phyloP scores from a whole-genome alignment of 2,888 invertebrate genomes.

The Ecliptopera silaceata region DNA sequence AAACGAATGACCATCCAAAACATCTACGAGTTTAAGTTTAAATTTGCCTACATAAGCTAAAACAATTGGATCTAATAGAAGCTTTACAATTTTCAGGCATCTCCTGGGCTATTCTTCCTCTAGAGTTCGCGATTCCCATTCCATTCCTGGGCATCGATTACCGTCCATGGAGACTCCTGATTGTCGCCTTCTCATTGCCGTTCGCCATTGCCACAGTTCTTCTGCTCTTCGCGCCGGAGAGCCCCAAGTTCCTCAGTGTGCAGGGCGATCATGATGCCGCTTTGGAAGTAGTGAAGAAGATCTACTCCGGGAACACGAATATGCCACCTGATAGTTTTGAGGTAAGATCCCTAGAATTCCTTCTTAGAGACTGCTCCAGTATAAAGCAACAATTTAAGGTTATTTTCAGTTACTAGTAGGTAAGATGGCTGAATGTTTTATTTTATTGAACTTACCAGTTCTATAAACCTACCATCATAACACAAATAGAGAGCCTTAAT shows the following conservation, averaged over 20 bases:
- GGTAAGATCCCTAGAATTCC: slow-evolving; percentile 45
- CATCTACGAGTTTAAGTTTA: too few species aligned
- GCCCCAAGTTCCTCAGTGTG: slow-evolving; percentile 89
- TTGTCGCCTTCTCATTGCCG: slow-evolving; percentile 86
- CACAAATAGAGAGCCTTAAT: too few species aligned
- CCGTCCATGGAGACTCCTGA: slow-evolving; percentile 89
- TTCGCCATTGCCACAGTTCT: slow-evolving; percentile 84
- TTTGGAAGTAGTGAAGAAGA: slow-evolving; percentile 69
- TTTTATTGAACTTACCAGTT: too few species aligned
- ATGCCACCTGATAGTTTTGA: slow-evolving; percentile 58
- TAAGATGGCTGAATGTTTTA: too few species aligned
- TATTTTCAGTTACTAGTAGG: too few species aligned
- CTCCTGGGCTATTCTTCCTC: slow-evolving; percentile 87
- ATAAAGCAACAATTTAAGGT: too few species aligned
- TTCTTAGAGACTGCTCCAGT: neutral
- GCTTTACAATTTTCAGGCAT: slow-evolving; percentile 74
- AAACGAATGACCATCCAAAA: too few species aligned
- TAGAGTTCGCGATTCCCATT: slow-evolving; percentile 72
- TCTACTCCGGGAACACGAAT: slow-evolving; percentile 64
- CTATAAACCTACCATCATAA: too few species aligned
- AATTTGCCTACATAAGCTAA: too few species aligned
- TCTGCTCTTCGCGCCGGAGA: slow-evolving; percentile 87
- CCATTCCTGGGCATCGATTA: slow-evolving; percentile 79
- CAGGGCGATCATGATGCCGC: slow-evolving; percentile 84
- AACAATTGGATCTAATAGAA: neutral